Base-by-base conservation (phyloP, 2,113 vertebrate species). In the Psilopogon haemacephalus region DNA sequence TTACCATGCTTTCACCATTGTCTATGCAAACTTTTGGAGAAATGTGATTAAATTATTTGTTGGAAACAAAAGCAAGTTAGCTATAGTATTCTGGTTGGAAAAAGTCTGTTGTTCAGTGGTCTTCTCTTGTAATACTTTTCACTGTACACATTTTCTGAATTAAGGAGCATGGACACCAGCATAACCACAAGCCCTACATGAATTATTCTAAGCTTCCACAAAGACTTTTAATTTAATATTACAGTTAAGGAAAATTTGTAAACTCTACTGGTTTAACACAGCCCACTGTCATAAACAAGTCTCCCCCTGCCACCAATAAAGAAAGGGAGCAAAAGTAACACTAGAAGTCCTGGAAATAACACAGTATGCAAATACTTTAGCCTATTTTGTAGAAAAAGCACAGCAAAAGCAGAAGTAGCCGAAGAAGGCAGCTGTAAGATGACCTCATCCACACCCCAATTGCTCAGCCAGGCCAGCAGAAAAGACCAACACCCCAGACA, bases 121-220 rank as follows among this genome's bases (percentile, higher is more conserved):
- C 91, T 73, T 91, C 90, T 85, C 73, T 88, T 86, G 30, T 69
- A 56, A 71, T 37, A 75, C 46, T 63, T 91, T 96, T 93, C 77
- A 93, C 63, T 44, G 54, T n/a, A 88, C 54, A 54, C n/a, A 70
- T 96, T 95, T 96, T 88, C 73, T 93, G 93, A 96, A 97, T 95
- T 96, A 97, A 96, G 96, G 91, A 90, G 44, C 79, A 18, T 52
- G 75, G 59, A 55, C 59, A 93, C 28, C 78, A 93, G 69, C 44
- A 56, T 86, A 96, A 97, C 88, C 91, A 91, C 89, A 97, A 88
- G 94, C 48, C 69, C 84, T 83, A 59, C n/a, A 42, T 18, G 48
- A 95, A 48, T 23, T 48, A 48, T 27, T 68, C 44, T 33, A 42
- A n/a, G 8, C 21, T n/a, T 67, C 64, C 13, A 23, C 8, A 32